Percentiles rank a stretch among this genome's conserved stretches.
phyloP scores from a whole-genome alignment of 2,113 vertebrate genomes.

The Morone saxatilis region DNA sequence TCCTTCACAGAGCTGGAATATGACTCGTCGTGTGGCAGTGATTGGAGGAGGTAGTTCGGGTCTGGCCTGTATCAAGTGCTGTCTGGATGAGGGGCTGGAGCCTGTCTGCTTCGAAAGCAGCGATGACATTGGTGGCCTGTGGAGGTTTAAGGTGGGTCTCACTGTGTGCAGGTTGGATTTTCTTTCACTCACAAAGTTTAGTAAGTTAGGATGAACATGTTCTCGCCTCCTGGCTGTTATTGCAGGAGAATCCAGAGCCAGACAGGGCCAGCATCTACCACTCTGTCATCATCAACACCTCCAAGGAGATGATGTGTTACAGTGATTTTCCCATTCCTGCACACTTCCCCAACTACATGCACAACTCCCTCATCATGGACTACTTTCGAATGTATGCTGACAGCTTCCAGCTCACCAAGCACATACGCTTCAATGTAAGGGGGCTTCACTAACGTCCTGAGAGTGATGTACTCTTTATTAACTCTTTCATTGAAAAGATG shows the following conservation, averaged over 20 bases:
- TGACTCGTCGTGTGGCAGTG: constrained; percentile 84
- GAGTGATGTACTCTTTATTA: not conserved
- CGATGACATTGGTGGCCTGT: constrained; percentile 90
- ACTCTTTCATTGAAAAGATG: too few relatives aligned
- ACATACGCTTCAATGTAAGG: constrained; percentile 89
- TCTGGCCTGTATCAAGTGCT: constrained; percentile 88
- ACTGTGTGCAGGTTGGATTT: not conserved
- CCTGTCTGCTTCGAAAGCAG: constrained; percentile 92
- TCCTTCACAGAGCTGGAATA: constrained; percentile 10
- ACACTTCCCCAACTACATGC: constrained; percentile 94
- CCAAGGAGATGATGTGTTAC: constrained; percentile 97
- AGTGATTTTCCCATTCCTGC: constrained; percentile 92
- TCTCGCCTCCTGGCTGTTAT: not conserved
- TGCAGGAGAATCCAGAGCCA: constrained; percentile 87
- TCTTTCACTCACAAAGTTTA: not conserved
- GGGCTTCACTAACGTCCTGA: not conserved
- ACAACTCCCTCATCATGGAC: constrained; percentile 89
- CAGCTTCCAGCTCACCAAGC: constrained; percentile 86
- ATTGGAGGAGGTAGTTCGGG: constrained; percentile 89
- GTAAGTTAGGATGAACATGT: not conserved
- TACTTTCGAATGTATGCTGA: constrained; percentile 91
- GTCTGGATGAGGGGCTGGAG: constrained; percentile 91
- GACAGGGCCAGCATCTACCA: constrained; percentile 92
- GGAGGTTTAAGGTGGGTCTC: constrained; percentile 88
- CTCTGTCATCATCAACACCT: constrained; percentile 94